phyloP scores from a whole-genome alignment of 2,888 invertebrate species.

The Cepaea hortensis region DNA sequence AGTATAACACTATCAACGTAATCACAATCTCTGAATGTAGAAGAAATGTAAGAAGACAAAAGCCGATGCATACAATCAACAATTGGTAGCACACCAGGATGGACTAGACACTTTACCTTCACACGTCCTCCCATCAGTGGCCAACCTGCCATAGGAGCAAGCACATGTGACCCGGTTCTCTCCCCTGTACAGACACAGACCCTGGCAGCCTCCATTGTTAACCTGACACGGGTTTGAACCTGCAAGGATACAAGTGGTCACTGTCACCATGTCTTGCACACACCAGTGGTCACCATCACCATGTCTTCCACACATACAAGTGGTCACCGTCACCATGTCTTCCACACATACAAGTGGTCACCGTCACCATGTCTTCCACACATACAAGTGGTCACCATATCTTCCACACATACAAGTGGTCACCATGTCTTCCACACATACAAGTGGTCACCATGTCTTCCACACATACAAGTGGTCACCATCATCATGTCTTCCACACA shows the following conservation, averaged over 20 bases:
- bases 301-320: not conserved
- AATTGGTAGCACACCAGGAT: too few relatives aligned
- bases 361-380: too few relatives aligned
- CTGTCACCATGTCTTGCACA: not conserved
- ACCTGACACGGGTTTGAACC: constrained; percentile 81
- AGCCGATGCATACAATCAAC: too few relatives aligned
- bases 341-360: not conserved
- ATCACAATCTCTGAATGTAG: too few relatives aligned
- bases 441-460: too few relatives aligned
- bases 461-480: too few relatives aligned
- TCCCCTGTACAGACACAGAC: constrained; percentile 87
- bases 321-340: not conserved
- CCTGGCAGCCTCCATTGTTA: constrained; percentile 85
- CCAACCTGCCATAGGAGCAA: constrained; percentile 88
- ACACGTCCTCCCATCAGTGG: constrained; percentile 83
- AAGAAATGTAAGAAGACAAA: too few relatives aligned
- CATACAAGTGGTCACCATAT: too few relatives aligned
- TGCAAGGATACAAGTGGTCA: constrained; percentile 28
- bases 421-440: too few relatives aligned
- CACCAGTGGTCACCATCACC: not conserved
- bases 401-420: too few relatives aligned
- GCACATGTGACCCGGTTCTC: constrained; percentile 79
- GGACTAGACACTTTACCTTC: constrained; percentile 77
- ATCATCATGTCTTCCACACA: too few relatives aligned
- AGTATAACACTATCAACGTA: too few relatives aligned